Evolutionary conservation across 2,888 invertebrate species (phyloP).

Genomic region (Pyrrhia umbra): DNA sequence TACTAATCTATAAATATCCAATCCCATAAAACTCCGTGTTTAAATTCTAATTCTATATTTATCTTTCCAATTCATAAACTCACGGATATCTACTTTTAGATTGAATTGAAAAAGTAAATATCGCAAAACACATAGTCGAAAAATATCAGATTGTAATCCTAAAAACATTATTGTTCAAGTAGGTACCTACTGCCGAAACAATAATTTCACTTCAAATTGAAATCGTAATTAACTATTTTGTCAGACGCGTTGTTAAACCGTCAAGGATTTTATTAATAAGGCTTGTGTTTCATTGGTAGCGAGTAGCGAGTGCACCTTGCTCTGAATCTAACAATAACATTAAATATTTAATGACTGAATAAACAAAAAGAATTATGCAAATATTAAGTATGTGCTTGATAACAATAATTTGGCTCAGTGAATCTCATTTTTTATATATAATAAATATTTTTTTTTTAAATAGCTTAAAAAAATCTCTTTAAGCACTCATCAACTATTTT

Average conservation of each 20-base stretch:
- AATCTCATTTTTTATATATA: too few relatives aligned
- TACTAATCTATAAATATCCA: not conserved
- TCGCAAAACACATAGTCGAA: not conserved
- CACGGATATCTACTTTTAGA: not conserved
- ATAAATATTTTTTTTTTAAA: too few relatives aligned
- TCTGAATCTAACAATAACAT: too few relatives aligned
- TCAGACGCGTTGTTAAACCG: not conserved
- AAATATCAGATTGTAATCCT: conserved; percentile 12
- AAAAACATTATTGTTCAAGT: conserved; percentile 16
- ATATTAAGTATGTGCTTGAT: too few relatives aligned
- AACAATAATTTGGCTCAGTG: too few relatives aligned
- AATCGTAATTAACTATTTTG: conserved; percentile 20
- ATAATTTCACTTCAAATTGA: conserved; percentile 35
- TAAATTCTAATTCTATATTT: not conserved
- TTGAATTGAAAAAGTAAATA: not conserved
- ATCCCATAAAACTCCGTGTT: not conserved
- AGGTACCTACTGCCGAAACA: conserved; percentile 2
- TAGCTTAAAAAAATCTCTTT: too few relatives aligned
- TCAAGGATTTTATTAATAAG: not conserved
- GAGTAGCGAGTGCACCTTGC: not conserved
- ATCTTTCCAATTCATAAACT: not conserved
- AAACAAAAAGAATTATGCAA: too few relatives aligned
- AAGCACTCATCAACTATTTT: too few relatives aligned
- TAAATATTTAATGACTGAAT: too few relatives aligned
- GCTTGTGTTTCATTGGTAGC: not conserved